Evolutionary conservation across 2,888 invertebrate genomes (phyloP), one percentile per base, ranked within the genome.

Genomic region (Pandemis cinnamomeana): DNA sequence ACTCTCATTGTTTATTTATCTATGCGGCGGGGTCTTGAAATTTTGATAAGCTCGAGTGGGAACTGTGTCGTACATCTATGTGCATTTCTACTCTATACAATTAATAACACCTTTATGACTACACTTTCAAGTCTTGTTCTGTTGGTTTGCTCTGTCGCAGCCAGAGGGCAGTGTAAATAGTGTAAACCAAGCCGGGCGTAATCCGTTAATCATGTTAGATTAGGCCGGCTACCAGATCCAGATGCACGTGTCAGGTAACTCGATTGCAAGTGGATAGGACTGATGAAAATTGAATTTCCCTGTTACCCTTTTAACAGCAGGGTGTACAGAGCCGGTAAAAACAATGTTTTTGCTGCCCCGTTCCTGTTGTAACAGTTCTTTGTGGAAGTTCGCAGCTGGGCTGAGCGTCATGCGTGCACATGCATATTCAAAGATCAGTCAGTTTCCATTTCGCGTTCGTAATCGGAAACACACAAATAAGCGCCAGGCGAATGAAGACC

Each of bases 391-490:
- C 81, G 83, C 84, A 87, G 83, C 82, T 84, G 83, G 78, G 70
- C 82, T 84, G 83, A 78, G 71, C 83, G 77, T 77, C 83, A 82
- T 83, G 85, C 85, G 85, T 88, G 86, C 84, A 82, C 88, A 92
- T 92, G 83, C 89, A 93, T 92, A 93, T 93, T 92, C 92, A 92
- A 91, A 92, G 90, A 91, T 92, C 89, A 84, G 75, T 78, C 82
- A 86, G 90, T 91, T 91, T 91, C 88, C 90, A 92, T 91, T 93
- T 92, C 88, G 89, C 86, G 87, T 89, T 86, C 89, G 90, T 91
- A 93, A 92, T 91, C 91, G 91, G 91, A 91, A 92, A 90, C 86
- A 85, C 84, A 86, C 85, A 84, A 82, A 84, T 84, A 83, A 82
- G 77, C 80, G 82, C 80, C 85, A 84, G 83, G 81, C 86, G 82